Evolutionary conservation across 2,888 invertebrate genomes (phyloP).

Genomic region (Rhingia rostrata): DNA sequence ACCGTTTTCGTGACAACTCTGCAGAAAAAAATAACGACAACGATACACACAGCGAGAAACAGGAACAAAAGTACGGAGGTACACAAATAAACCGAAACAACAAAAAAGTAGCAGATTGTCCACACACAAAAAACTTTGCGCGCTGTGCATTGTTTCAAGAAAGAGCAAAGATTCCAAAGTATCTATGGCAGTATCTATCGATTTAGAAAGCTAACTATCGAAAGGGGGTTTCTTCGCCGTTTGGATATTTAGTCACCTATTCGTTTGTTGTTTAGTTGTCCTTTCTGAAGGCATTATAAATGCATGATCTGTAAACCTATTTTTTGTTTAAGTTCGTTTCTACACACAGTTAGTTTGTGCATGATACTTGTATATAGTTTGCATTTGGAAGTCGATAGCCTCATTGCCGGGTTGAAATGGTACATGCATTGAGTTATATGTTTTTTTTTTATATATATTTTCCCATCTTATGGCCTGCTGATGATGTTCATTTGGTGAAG

Average conservation of each 20-base stretch:
- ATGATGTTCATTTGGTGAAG: conserved; percentile 80
- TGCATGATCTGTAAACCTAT: conserved; percentile 72
- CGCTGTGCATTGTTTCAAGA: conserved; percentile 67
- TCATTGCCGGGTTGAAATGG: conserved; percentile 53
- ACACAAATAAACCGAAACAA: conserved; percentile 12
- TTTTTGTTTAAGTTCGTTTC: conserved; percentile 43
- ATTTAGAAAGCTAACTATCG: conserved; percentile 70
- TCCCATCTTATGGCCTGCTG: conserved; percentile 75
- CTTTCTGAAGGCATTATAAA: conserved; percentile 64
- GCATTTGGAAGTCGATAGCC: conserved; percentile 44
- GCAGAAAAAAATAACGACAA: background rate
- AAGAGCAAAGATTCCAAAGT: conserved; percentile 58
- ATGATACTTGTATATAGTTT: conserved; percentile 4
- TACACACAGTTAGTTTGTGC: conserved; percentile 52
- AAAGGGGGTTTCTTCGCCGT: conserved; percentile 31
- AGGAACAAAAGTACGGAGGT: conserved; percentile 33
- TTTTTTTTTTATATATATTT: background rate
- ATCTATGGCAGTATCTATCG: conserved; percentile 64
- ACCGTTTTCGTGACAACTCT: conserved; percentile 74
- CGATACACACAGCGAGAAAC: conserved; percentile 44
- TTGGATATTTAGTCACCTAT: conserved; percentile 52
- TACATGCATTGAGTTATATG: conserved; percentile 27
- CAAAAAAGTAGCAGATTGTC: background rate
- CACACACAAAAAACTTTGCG: conserved; percentile 12
- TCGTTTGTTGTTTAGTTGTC: conserved; percentile 25